Conservation (phyloP, 2,888 invertebrate genomes). For the Philhelius pedissequus region DNA sequence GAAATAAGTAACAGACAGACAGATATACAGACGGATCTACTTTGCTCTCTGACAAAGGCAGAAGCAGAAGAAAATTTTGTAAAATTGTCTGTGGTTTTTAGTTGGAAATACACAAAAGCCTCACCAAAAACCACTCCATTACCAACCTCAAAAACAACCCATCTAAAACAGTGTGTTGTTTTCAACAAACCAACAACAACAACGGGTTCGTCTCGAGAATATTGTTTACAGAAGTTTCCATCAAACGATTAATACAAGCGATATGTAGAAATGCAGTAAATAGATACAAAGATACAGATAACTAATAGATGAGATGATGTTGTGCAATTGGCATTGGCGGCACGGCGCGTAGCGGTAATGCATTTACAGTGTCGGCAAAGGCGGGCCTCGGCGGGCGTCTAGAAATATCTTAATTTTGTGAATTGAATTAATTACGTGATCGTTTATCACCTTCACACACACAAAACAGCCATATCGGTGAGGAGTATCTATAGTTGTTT, state of each 20-base stretch:
- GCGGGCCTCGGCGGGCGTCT: not conserved
- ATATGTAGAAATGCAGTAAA: constrained; percentile 9
- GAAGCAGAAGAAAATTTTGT: constrained; percentile 1
- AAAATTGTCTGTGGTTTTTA: constrained; percentile 14
- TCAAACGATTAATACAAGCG: constrained; percentile 1
- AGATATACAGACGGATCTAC: constrained; percentile 4
- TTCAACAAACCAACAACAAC: not conserved
- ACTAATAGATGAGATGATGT: constrained; percentile 37
- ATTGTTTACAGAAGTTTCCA: constrained; percentile 9
- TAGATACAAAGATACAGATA: too few relatives aligned
- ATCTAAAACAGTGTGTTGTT: not conserved
- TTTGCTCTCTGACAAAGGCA: not conserved
- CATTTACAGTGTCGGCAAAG: constrained; percentile 18
- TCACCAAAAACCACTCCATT: not conserved
- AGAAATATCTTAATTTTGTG: constrained; percentile 61
- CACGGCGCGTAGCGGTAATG: too few relatives aligned
- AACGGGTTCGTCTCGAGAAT: not conserved
- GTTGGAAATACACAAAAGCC: not conserved
- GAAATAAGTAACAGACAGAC: not conserved
- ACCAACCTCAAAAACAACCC: not conserved
- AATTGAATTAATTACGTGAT: constrained; percentile 65
- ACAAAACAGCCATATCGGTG: constrained; percentile 1
- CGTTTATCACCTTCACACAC: constrained; percentile 61
- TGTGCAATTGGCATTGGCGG: constrained; percentile 53
- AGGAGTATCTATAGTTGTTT: constrained; percentile 9